These are phyloP conservation scores for Macrotis lagotis DNA, from an alignment of 2,113 vertebrate species.

Conservation along the genomic window DNA sequence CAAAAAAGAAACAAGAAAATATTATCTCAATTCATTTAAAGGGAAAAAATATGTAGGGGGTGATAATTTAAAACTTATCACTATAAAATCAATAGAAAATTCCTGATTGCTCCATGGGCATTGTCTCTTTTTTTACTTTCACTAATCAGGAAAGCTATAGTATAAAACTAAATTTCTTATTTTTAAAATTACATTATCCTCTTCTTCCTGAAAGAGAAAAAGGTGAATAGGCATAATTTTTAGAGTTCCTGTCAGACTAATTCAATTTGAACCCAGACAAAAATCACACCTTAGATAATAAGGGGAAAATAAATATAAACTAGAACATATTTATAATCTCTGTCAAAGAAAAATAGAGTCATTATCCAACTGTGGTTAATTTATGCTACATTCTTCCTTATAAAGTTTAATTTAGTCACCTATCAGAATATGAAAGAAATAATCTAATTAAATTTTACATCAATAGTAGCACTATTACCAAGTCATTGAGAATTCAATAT, in stretches of 20 bases:
- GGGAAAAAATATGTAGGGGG: neutral
- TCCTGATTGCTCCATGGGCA: neutral
- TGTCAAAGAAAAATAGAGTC: neutral
- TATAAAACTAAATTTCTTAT: neutral
- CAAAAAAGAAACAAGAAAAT: too few relatives aligned
- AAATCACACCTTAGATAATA: neutral
- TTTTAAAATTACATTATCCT: neutral
- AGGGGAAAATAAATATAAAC: neutral
- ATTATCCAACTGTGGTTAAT: neutral
- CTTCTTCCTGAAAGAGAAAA: neutral
- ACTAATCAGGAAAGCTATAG: neutral
- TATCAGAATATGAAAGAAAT: constrained; percentile 20
- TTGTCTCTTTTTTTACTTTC: neutral
- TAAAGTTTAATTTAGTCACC: neutral
- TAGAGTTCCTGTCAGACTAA: neutral
- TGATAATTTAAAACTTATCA: neutral
- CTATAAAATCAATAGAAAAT: neutral
- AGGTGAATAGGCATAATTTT: neutral
- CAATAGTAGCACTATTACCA: neutral
- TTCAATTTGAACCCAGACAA: too few relatives aligned
- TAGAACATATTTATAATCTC: too few relatives aligned
- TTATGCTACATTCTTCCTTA: neutral
- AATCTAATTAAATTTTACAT: neutral
- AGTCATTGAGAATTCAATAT: too few relatives aligned
- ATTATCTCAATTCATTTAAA: neutral